Base-by-base conservation (phyloP, 2,113 vertebrate genomes). In the Stomatorhinus ivindoensis region DNA sequence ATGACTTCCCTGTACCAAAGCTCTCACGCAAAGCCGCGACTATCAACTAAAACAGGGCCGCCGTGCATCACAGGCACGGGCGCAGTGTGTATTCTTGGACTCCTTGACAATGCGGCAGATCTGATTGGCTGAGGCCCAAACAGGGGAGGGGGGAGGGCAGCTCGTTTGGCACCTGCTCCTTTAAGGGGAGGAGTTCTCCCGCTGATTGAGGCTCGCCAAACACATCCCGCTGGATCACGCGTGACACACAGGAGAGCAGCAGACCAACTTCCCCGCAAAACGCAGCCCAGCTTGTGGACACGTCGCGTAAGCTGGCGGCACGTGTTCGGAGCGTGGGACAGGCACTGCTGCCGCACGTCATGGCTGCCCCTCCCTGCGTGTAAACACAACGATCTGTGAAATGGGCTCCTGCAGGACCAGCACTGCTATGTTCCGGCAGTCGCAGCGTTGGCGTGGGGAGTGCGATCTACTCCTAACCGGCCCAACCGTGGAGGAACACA, bases 1-100 rank as follows among this genome's bases (percentile, higher is more conserved):
- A 93, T 84, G 90, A 91, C 89, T 92, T 83, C 87, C 83, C 90
- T 87, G 35, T 83, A 69, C 65, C 90, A 91, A 93, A 91, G 90
- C 92, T 69, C 92, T 92, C 89, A 90, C 91, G 91, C 90, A 93
- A 92, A 93, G 91, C 90, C 92, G 73, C 83, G 89, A 91, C 92
- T 91, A 92, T 91, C 92, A 91, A 89, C 89, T 90, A 69, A 91
- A 89, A 91, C 90, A 91, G 92, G 89, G 42, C 85, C 87, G 44
- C 7, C 35, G 65, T 31, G 87, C 88, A 83, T 86, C 86, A 55
- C 83, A 69, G 88, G 90, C 89, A 90, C 90, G 89, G 88, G 88
- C 86, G 87, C 90, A 91, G 90, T 89, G 89, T 89, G 89, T 87
- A 90, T 86, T 51, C 88, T 89, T 80, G 87, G 84, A 89, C 90